Base-by-base conservation (phyloP, 2,113 vertebrate genomes). In the Plectropomus leopardus region DNA sequence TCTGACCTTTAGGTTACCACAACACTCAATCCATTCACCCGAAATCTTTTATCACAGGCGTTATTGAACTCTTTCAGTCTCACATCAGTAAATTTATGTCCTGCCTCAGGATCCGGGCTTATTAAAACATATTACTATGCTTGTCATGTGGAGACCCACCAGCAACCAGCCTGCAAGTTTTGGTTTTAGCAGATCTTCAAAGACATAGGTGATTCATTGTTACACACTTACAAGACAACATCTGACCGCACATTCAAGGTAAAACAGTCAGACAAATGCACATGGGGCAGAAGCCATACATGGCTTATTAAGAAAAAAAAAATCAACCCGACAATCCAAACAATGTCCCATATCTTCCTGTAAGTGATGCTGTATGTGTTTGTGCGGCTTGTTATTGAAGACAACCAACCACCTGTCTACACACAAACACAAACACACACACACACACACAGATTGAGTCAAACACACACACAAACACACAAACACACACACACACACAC, bases 11-110 rank as follows among this genome's bases (percentile, higher is more conserved):
- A 61, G 40, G 72, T 82, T 66, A 68, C 72, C 77, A 63, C 74
- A 87, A 84, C 73, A 76, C 60, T 78, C 36, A 23, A 47, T 58
- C 50, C 72, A 76, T 86, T 84, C 77, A 84, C 53, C 28, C 24
- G 8, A 63, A 48, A 48, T 61, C 77, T 74, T 69, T 83, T 11
- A 69, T 64, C 59, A 50, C 45, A 30, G 40, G 36, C 34, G 1
- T 68, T 68, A 48, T 5, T 72, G 48, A 75, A 78, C 76, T 30
- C 40, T 72, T 80, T 57, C 30, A 57, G 50, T 15, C 71, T 36
- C 24, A 80, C 59, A 76, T 61, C 44, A 72, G 28, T 73, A 34
- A 45, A 61, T 72, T 28, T 40, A 63, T 68, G 55, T 76, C 19
- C 44, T 50, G 71, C 36, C 66, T 23, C 80, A 34, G 47, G 74